These are phyloP conservation scores for Rhagophthalmus giganteus DNA, from an alignment of 2,888 invertebrate genomes.

Conservation along the genomic window DNA sequence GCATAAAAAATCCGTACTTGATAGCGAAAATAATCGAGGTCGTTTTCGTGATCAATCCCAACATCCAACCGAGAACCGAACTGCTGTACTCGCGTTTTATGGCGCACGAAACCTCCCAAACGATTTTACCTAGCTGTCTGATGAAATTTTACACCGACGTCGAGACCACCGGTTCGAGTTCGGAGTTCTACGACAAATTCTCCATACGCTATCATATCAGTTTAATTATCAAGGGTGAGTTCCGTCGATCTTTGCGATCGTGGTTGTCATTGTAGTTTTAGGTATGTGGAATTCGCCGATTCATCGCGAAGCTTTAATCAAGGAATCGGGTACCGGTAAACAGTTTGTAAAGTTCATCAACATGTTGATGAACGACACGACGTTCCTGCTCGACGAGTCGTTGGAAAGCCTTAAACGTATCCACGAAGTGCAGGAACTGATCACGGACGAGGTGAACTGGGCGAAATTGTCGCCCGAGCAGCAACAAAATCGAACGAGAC, in stretches of 20 bases:
- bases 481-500: slow-evolving; percentile 76
- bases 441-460: slow-evolving; percentile 73
- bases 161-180: slow-evolving; percentile 95
- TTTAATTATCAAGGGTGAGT: slow-evolving; percentile 80
- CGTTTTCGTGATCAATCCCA: slow-evolving; percentile 76
- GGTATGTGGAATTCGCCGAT: slow-evolving; percentile 91
- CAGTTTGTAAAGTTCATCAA: slow-evolving; percentile 97
- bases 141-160: slow-evolving; percentile 99
- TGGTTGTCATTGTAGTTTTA: slow-evolving; percentile 21
- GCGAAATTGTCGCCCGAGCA: slow-evolving; percentile 66
- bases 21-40: slow-evolving; percentile 96
- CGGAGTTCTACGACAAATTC: slow-evolving; percentile 99
- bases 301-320: slow-evolving; percentile 84
- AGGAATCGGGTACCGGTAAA: slow-evolving; percentile 86
- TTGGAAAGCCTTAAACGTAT: slow-evolving; percentile 86
- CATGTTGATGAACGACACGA: slow-evolving; percentile 98
- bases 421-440: slow-evolving; percentile 84
- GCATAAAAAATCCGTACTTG: slow-evolving; percentile 94
- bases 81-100: slow-evolving; percentile 75
- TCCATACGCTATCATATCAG: slow-evolving; percentile 98
- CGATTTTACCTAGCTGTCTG: slow-evolving; percentile 81
- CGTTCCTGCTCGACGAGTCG: slow-evolving; percentile 95
- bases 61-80: slow-evolving; percentile 60
- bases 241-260: neutral
- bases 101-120: slow-evolving; percentile 83